A percentile compares a stretch with the other conserved stretches of the same genome.
Conservation (phyloP, 2,797 vertebrate genomes). For the Anas acuta region DNA sequence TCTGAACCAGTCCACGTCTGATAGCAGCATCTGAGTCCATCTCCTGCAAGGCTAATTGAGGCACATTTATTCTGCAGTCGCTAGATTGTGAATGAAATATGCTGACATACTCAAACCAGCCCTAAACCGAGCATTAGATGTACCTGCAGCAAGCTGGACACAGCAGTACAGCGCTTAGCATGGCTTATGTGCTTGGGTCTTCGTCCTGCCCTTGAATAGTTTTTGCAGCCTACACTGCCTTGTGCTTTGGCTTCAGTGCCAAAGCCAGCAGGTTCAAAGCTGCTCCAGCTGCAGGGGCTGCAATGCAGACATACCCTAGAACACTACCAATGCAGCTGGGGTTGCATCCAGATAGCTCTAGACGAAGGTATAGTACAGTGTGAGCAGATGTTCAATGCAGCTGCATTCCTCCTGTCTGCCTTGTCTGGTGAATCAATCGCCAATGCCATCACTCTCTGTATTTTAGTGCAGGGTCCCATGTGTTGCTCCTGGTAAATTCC, state of each 20-base stretch:
- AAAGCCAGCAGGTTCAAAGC: background rate
- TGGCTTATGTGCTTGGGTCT: background rate
- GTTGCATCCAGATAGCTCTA: background rate
- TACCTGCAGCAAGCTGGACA: background rate
- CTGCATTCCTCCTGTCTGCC: background rate
- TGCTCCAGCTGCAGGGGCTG: background rate
- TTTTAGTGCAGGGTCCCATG: background rate
- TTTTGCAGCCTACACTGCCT: accelerated
- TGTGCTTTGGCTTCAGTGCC: background rate
- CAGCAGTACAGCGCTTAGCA: background rate
- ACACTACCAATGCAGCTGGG: background rate
- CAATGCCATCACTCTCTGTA: background rate
- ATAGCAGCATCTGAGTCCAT: accelerated
- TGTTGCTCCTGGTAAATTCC: background rate
- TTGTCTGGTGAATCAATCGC: background rate
- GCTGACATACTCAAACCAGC: background rate
- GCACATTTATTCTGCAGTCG: background rate
- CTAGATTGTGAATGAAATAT: background rate
- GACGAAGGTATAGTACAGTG: background rate
- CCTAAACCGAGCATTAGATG: background rate
- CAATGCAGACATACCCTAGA: background rate
- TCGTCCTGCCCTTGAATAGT: background rate
- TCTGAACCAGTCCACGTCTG: background rate
- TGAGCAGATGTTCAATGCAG: background rate
- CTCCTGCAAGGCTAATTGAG: background rate